Conservation (phyloP, 2,113 vertebrate genomes). For the chimpanzee (Pan troglodytes) region NHGRI_mPanTro3-v2.1_pri NC_072414.2:39454001-39454500, state of each 20-base stretch:
- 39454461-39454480: no score
- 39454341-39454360: no score
- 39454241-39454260: neutral
- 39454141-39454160: neutral
- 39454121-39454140: neutral
- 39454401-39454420: neutral
- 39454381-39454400: neutral
- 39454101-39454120: neutral
- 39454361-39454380: neutral
- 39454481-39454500: neutral
- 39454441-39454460: neutral
- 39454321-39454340: neutral
- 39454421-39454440: neutral
- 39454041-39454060: neutral
- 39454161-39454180: neutral
- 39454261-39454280: no score
- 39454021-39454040: neutral
- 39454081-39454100: neutral
- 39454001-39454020: neutral
- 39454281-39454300: neutral
- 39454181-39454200: neutral
- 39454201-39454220: neutral
- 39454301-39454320: neutral
- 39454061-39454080: neutral
- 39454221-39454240: no score